Conservation (phyloP, 2,888 invertebrate genomes). For the Parnassius mnemosyne region DNA sequence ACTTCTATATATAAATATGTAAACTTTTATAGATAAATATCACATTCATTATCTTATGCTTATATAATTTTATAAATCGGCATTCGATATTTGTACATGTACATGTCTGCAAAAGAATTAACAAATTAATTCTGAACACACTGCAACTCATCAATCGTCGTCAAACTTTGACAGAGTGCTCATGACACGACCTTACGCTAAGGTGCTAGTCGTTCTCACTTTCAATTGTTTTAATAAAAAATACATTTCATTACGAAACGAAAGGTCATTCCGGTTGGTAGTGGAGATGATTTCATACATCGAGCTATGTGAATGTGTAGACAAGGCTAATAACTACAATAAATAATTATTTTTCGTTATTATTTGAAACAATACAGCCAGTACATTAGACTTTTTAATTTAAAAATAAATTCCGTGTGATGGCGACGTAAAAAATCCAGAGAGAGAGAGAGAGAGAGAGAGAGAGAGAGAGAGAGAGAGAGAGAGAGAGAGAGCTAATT, state of each 20-base stretch:
- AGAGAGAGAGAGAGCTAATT: too few relatives aligned
- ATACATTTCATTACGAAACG: slow-evolving; percentile 47
- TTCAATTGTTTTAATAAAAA: slow-evolving; percentile 72
- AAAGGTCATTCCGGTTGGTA: slow-evolving; percentile 61
- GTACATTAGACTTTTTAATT: too few relatives aligned
- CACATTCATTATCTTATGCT: too few relatives aligned
- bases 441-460: too few relatives aligned
- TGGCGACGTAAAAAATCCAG: too few relatives aligned
- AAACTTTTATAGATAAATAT: too few relatives aligned
- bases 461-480: too few relatives aligned
- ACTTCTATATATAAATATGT: too few relatives aligned
- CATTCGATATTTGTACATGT: neutral
- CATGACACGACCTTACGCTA: slow-evolving; percentile 53
- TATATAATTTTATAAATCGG: too few relatives aligned
- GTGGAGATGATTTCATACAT: slow-evolving; percentile 30
- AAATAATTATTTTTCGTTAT: neutral
- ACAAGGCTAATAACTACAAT: neutral
- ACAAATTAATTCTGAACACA: slow-evolving; percentile 17
- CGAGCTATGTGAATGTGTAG: slow-evolving; percentile 1
- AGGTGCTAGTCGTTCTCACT: slow-evolving; percentile 52
- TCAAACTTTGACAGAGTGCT: slow-evolving; percentile 27
- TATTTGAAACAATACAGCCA: neutral
- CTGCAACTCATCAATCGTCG: slow-evolving; percentile 30
- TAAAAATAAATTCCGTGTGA: too few relatives aligned
- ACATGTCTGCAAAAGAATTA: neutral